Conservation (phyloP, 2,113 vertebrate genomes). For the Stigmatopora nigra region DNA sequence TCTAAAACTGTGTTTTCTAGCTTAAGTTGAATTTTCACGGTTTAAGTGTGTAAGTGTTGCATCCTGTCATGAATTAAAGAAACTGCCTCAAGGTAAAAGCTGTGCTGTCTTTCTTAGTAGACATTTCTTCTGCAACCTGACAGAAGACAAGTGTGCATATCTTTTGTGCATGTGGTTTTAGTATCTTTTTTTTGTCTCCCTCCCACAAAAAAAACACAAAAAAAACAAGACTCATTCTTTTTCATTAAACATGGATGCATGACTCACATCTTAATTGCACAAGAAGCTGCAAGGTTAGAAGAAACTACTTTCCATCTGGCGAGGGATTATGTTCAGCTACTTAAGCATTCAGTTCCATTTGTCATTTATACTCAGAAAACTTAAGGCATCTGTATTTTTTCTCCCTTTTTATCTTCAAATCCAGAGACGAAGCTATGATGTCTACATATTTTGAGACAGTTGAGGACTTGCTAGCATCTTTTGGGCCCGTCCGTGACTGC, state of each 20-base stretch:
- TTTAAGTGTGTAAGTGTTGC: not conserved
- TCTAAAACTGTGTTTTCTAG: too few species aligned
- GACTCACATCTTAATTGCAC: constrained; percentile 23
- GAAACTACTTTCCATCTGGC: constrained; percentile 10
- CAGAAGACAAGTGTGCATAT: not conserved
- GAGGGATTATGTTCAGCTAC: constrained; percentile 18
- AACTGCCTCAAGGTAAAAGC: not conserved
- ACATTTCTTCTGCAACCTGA: not conserved
- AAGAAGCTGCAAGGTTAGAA: constrained; percentile 5
- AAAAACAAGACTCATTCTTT: not conserved
- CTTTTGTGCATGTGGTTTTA: not conserved
- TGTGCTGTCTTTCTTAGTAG: not conserved
- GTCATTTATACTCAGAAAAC: constrained; percentile 9
- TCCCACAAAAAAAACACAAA: not conserved
- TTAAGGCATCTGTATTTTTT: not conserved
- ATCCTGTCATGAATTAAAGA: not conserved
- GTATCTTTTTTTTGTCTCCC: too few species aligned
- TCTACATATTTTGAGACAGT: constrained; percentile 96
- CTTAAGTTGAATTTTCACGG: not conserved
- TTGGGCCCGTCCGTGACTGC: constrained; percentile 92
- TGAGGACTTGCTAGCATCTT: constrained; percentile 91
- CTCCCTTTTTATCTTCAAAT: not conserved
- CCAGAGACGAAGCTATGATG: constrained; percentile 94
- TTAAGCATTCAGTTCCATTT: constrained; percentile 10
- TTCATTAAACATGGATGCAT: constrained; percentile 3